phyloP scores from a whole-genome alignment of 2,797 vertebrate species.

The Natrix natrix region DNA sequence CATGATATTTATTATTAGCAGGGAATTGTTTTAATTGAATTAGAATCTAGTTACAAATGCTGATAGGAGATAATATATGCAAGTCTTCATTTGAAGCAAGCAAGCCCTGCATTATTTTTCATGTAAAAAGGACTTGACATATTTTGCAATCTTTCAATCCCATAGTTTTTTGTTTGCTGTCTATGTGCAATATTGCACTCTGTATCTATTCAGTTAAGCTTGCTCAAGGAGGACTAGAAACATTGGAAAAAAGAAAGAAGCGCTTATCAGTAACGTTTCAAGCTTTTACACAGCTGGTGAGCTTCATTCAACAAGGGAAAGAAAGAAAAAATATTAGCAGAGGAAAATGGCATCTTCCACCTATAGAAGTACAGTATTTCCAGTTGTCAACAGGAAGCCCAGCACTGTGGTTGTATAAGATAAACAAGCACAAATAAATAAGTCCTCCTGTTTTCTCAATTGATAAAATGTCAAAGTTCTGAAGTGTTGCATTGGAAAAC shows the following conservation, averaged over 20 bases:
- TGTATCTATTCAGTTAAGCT: background rate
- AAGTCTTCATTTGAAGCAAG: background rate
- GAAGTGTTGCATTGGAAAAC: background rate
- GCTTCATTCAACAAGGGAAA: background rate
- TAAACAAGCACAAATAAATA: background rate
- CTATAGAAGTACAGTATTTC: background rate
- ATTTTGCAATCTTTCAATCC: background rate
- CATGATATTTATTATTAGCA: conserved; percentile 52
- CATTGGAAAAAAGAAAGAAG: background rate
- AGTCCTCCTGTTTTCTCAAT: background rate
- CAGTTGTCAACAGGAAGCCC: background rate
- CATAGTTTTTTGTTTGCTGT: background rate
- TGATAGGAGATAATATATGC: background rate
- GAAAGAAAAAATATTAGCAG: background rate
- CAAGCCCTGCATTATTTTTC: background rate
- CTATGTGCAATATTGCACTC: background rate
- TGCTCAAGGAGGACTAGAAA: background rate
- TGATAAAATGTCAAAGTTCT: background rate
- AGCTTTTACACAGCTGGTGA: background rate
- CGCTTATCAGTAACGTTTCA: background rate
- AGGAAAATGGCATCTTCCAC: background rate
- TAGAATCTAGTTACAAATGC: background rate
- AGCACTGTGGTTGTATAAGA: background rate
- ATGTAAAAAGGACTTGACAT: background rate
- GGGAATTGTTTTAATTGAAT: conserved; percentile 44